phyloP scores from a whole-genome alignment of 1,140 invertebrate genomes.

The Bombus sylvicola region DNA sequence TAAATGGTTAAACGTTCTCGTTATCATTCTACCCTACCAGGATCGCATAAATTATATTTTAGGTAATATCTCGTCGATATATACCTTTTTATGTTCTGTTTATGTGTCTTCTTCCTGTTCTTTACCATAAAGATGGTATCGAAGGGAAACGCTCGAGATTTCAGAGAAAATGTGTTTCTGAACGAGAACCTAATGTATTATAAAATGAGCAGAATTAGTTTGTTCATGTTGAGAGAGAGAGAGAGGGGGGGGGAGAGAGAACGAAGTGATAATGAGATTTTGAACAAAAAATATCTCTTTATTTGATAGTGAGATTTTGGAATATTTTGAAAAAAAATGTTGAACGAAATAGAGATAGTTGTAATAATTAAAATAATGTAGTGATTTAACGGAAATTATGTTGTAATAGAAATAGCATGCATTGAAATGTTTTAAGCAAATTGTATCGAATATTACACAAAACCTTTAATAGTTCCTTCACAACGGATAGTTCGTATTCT shows the following conservation, averaged over 20 bases:
- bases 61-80: too few species aligned
- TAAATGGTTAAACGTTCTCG: slow-evolving; percentile 18
- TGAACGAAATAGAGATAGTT: too few species aligned
- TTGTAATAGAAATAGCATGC: neutral
- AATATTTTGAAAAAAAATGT: too few species aligned
- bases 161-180: neutral
- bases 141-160: neutral
- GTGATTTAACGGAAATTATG: neutral
- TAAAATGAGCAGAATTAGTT: neutral
- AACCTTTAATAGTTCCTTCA: too few species aligned
- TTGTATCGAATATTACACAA: too few species aligned
- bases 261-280: too few species aligned
- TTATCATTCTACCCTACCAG: neutral
- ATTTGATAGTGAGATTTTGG: too few species aligned
- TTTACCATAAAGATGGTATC: neutral
- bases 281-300: too few species aligned
- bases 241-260: too few species aligned
- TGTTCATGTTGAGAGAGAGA: too few species aligned
- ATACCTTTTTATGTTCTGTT: neutral
- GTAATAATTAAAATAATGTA: neutral
- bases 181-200: neutral
- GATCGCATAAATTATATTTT: slow-evolving; percentile 3
- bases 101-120: too few species aligned
- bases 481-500: too few species aligned
- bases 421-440: neutral